Evolutionary conservation across 1,140 invertebrate genomes (phyloP), one percentile per base, ranked within the genome.

Genomic region (Anthonomus grandis): DNA sequence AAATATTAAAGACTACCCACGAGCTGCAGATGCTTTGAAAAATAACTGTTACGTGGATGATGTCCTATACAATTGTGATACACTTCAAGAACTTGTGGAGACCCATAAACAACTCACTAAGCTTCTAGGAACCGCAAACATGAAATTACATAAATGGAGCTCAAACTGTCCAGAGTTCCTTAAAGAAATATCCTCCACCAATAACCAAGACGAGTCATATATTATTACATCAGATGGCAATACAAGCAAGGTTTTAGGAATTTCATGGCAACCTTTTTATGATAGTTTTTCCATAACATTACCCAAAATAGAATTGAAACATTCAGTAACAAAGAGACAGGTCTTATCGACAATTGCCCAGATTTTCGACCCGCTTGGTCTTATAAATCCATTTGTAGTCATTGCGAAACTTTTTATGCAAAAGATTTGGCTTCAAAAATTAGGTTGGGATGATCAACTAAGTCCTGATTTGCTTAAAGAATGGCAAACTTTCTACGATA

Each of bases 1-100:
- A 17, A 55, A 66, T 25, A 25, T 38, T 4, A 18, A 67, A 15
- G 53, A 51, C 5, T 71, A 57, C 62, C 70, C 72, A 0, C 12
- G 34, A 0, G 73, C 73, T 1, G 56, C 66, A 5, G 13, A 37
- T 6, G 49, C 51, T 17, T 24, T 73, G 17, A 13, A 41, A 6
- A 52, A 2, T 15, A 21, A 46, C 37, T 53, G 49, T 38, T 60
- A 60, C 27, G 27, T 60, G 15, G 52, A 60, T 49, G 58, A 65
- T 54, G 63, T 68, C 34, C 48, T 68, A 10, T 24, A 10, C 23
- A 41, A 39, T 9, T 4, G 18, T 15, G 44, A 54, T 24, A 15
- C 41, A 3, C 3, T 13, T 21, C 17, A n/a, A 12, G 23, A 48
- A 9, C 23, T 60, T 9, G 1, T 25, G 15, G 19, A 46, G 1